Evolutionary conservation across 2,113 vertebrate genomes (phyloP).

Genomic region (Plectropomus leopardus): DNA sequence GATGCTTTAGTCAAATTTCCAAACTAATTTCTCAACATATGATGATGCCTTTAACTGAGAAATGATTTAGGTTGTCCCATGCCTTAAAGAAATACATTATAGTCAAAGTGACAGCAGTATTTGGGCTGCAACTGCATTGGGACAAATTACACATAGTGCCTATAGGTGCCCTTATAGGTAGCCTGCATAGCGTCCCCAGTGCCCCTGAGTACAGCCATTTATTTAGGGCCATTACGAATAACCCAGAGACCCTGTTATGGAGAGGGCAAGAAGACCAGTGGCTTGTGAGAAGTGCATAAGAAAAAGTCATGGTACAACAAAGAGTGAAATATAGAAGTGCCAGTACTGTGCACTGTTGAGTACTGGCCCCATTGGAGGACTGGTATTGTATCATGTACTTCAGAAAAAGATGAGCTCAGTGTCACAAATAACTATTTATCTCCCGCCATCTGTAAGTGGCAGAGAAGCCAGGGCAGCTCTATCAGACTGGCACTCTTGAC

Average conservation of each 20-base stretch:
- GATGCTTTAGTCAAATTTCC: neutral
- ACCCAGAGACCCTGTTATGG: no score
- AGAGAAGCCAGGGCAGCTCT: slow-evolving; percentile 50
- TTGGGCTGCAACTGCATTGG: neutral
- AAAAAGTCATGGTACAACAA: no score
- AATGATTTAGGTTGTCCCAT: neutral
- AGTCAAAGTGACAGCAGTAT: neutral
- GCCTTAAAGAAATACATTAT: neutral
- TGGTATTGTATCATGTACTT: neutral
- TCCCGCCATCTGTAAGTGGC: slow-evolving; percentile 56
- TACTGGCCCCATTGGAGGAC: no score
- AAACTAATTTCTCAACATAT: neutral
- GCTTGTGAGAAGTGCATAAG: no score
- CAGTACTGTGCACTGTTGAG: no score
- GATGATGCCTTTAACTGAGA: neutral
- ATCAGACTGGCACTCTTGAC: slow-evolving; percentile 73
- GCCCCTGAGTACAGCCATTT: no score
- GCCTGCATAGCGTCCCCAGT: no score
- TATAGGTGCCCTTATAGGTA: no score
- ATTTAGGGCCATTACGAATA: no score
- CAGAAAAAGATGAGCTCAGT: slow-evolving; percentile 47
- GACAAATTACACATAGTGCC: neutral
- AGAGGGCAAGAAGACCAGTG: no score
- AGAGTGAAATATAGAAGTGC: no score
- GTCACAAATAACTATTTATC: slow-evolving; percentile 71